phyloP scores from a whole-genome alignment of 2,113 vertebrate genomes.

The Epinephelus lanceolatus region DNA sequence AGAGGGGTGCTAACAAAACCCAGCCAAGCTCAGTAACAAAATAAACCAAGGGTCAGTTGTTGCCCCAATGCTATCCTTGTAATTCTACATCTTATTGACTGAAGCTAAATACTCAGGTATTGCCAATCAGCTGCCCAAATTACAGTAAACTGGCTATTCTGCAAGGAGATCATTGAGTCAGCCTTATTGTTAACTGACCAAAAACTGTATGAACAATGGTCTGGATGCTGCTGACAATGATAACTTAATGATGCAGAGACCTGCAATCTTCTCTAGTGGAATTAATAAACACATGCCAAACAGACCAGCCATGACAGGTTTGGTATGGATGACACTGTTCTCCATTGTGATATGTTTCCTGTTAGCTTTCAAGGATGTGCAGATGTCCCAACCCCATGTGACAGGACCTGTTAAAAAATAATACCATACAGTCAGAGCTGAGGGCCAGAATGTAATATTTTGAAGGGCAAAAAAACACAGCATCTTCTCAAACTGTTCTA shows the following conservation, averaged over 20 bases:
- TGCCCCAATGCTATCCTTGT: constrained; percentile 21
- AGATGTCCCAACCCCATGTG: constrained; percentile 48
- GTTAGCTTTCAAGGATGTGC: constrained; percentile 47
- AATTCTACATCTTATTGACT: constrained; percentile 23
- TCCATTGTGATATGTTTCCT: constrained; percentile 63
- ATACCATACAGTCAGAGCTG: constrained; percentile 32
- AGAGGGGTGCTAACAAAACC: constrained; percentile 9
- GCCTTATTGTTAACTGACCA: constrained; percentile 14
- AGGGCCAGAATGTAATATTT: constrained; percentile 31
- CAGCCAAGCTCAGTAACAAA: constrained; percentile 23
- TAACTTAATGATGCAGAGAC: constrained; percentile 38
- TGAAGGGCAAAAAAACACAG: constrained; percentile 26
- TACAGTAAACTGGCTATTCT: not conserved
- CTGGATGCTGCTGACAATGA: constrained; percentile 25
- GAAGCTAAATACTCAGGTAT: constrained; percentile 23
- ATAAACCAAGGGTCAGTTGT: constrained; percentile 34
- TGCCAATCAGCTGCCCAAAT: not conserved
- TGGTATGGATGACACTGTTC: constrained; percentile 33
- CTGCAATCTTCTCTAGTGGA: constrained; percentile 38
- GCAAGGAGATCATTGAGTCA: constrained; percentile 26
- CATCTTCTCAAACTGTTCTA: constrained; percentile 14
- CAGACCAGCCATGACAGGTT: constrained; percentile 37
- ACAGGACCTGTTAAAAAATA: constrained; percentile 59
- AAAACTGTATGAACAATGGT: constrained; percentile 5
- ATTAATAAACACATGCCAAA: constrained; percentile 49